Percentiles rank a stretch among this genome's conserved stretches.
Evolutionary conservation across 2,113 vertebrate species (phyloP).

Genomic region (Tricholaema leucomelas): DNA sequence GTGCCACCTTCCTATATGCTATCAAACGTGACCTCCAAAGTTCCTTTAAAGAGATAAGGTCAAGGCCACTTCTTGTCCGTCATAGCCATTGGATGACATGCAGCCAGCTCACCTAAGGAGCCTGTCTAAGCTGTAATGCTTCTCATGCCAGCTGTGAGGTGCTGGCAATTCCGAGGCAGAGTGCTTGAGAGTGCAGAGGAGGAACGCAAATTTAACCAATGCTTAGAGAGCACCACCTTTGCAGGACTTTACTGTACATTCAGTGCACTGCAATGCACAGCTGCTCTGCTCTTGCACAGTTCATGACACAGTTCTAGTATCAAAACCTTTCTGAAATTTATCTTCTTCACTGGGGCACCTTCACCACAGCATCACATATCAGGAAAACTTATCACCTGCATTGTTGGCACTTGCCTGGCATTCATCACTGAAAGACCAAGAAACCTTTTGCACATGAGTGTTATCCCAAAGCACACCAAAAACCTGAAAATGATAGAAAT

Average conservation of each 20-base stretch:
- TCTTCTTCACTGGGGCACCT: not conserved
- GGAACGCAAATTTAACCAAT: not conserved
- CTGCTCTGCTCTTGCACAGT: not conserved
- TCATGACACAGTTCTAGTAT: not conserved
- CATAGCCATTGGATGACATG: not conserved
- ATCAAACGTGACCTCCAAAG: accelerated
- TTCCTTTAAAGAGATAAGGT: not conserved
- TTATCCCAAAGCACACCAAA: not conserved
- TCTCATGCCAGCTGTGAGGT: not conserved
- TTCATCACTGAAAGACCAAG: not conserved
- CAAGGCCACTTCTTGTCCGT: not conserved
- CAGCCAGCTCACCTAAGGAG: not conserved
- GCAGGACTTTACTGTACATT: not conserved
- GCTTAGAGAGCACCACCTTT: not conserved
- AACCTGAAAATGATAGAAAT: not conserved
- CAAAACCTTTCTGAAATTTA: not conserved
- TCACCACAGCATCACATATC: not conserved
- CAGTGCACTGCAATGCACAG: not conserved
- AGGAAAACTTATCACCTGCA: accelerated
- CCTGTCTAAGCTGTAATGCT: not conserved
- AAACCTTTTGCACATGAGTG: not conserved
- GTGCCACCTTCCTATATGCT: not conserved
- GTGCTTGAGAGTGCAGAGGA: not conserved
- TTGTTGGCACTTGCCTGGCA: not conserved
- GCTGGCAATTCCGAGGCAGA: not conserved